Conservation (phyloP, 2,888 invertebrate species). For the Synergus japonicus region DNA sequence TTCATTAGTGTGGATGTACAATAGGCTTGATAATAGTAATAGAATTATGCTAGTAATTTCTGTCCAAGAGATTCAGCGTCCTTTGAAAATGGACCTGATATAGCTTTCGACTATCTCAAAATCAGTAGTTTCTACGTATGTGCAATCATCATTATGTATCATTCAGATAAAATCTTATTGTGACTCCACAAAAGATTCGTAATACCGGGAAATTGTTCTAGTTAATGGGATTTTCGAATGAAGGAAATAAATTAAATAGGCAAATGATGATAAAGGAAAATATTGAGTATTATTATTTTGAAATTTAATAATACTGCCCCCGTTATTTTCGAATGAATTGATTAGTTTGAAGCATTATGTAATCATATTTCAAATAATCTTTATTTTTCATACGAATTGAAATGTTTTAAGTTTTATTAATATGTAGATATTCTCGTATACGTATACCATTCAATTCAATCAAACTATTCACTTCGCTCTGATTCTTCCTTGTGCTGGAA, state of each 20-base stretch:
- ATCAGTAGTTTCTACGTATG: not conserved
- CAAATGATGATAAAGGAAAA: not conserved
- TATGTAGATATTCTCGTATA: not conserved
- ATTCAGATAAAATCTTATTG: conserved; percentile 10
- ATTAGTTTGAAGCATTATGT: not conserved
- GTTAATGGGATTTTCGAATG: not conserved
- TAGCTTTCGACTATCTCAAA: conserved; percentile 1
- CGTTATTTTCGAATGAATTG: not conserved
- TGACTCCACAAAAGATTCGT: not conserved
- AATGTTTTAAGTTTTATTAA: not conserved
- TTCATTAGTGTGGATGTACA: not conserved
- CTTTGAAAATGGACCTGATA: conserved; percentile 8
- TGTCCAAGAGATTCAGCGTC: not conserved
- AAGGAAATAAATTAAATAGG: not conserved
- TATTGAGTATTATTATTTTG: not conserved
- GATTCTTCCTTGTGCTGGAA: not conserved
- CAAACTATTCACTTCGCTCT: not conserved
- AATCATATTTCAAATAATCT: not conserved
- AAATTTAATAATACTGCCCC: not conserved
- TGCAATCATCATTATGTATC: not conserved
- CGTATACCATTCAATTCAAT: not conserved
- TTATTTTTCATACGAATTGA: not conserved
- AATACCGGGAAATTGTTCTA: not conserved
- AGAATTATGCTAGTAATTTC: not conserved
- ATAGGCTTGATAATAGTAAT: conserved; percentile 6